A percentile compares a stretch with the other conserved stretches of the same genome.
These are phyloP conservation scores for Brachymystax lenok DNA, from an alignment of 2,797 vertebrate genomes.

Conservation along the genomic window DNA sequence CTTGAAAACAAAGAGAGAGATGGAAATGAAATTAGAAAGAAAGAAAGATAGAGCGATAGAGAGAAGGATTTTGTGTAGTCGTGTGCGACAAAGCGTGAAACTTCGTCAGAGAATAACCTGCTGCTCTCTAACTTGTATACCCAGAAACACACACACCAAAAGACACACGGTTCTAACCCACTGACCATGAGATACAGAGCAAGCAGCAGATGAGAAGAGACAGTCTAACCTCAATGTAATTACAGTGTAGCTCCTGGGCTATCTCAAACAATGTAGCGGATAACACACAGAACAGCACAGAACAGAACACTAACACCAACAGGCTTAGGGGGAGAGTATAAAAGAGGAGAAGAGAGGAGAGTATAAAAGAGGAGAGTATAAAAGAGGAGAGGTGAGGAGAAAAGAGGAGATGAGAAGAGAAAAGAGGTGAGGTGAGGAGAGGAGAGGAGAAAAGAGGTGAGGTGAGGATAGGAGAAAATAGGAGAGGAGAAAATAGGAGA, in stretches of 20 bases:
- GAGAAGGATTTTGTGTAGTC: too few relatives aligned
- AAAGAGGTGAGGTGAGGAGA: too few relatives aligned
- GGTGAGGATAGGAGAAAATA: too few relatives aligned
- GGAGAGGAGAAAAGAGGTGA: too few relatives aligned
- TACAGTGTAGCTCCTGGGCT: constrained; percentile 57
- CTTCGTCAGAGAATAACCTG: constrained; percentile 23
- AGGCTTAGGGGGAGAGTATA: constrained; percentile 36
- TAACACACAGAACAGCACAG: constrained; percentile 55
- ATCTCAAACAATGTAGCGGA: constrained; percentile 57
- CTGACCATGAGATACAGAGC: constrained; percentile 55
- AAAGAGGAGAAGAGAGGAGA: constrained; percentile 10
- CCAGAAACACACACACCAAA: not conserved
- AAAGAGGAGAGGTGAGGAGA: not conserved
- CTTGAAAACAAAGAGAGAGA: too few relatives aligned
- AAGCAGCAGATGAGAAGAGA: constrained; percentile 56
- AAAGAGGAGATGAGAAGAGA: too few relatives aligned
- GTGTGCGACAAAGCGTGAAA: not conserved
- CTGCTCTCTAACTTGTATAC: constrained; percentile 7
- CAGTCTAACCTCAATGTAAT: constrained; percentile 60
- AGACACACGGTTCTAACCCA: constrained; percentile 18
- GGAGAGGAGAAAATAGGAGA: not conserved
- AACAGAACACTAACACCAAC: constrained; percentile 29
- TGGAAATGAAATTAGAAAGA: too few relatives aligned
- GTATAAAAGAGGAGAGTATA: not conserved
- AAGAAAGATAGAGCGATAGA: too few relatives aligned